These are phyloP conservation scores for Microcebus griseorufus DNA, from an alignment of 2,113 vertebrate genomes.

Conservation along the genomic window DNA sequence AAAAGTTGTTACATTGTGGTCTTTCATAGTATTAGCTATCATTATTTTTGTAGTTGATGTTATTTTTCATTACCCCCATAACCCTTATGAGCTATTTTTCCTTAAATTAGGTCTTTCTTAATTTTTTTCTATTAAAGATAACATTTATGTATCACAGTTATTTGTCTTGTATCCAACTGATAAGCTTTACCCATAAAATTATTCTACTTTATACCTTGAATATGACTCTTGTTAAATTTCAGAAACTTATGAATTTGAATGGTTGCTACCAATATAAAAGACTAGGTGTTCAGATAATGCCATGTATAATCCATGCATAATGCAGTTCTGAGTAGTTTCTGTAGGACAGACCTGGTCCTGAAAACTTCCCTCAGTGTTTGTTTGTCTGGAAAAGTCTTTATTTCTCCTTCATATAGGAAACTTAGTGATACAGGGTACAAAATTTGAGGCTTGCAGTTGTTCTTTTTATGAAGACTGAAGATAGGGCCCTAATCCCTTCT, in stretches of 20 bases:
- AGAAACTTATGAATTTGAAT: background rate
- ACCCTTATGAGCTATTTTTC: background rate
- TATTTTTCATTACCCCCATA: background rate
- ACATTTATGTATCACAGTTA: background rate
- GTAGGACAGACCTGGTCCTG: no score
- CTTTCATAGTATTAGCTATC: background rate
- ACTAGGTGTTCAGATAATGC: background rate
- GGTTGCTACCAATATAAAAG: background rate
- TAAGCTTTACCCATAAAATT: background rate
- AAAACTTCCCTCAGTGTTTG: no score
- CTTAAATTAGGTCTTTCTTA: background rate
- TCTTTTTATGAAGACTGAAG: no score
- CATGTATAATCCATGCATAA: no score
- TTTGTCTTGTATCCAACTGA: background rate
- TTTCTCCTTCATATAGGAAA: no score
- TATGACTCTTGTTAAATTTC: slow-evolving; percentile 21
- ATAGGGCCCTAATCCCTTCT: no score
- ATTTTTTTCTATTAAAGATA: slow-evolving; percentile 3
- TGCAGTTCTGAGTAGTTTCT: no score
- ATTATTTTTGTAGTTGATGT: background rate
- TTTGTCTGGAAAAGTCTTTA: no score
- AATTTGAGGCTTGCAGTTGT: no score
- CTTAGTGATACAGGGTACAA: no score
- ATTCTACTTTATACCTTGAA: background rate
- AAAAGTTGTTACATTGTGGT: background rate